phyloP scores from a whole-genome alignment of 2,888 invertebrate species.

The Cheilosia vulpina region DNA sequence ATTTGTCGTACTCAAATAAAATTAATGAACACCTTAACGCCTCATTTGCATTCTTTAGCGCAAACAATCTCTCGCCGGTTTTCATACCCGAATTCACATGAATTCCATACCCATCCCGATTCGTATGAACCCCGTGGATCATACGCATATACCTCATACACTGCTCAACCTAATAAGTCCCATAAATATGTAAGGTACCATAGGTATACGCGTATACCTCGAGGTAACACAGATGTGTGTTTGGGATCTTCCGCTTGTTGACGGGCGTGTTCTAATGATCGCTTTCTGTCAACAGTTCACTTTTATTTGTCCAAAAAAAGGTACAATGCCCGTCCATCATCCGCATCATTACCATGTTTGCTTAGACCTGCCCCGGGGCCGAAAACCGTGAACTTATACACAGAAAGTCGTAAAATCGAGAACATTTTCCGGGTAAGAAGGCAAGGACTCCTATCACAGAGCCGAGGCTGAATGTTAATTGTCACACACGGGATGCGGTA shows the following conservation, averaged over 20 bases:
- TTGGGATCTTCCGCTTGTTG: constrained; percentile 29
- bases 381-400: constrained; percentile 50
- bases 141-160: too few species aligned
- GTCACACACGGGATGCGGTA: constrained; percentile 34
- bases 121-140: constrained; percentile 19
- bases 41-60: constrained; percentile 71
- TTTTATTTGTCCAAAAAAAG: constrained; percentile 74
- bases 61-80: constrained; percentile 41
- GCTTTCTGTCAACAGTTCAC: constrained; percentile 71
- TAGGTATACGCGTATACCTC: not conserved
- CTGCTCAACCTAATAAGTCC: constrained; percentile 57
- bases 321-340: constrained; percentile 57
- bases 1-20: constrained; percentile 54
- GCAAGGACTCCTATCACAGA: constrained; percentile 13
- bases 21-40: constrained; percentile 68
- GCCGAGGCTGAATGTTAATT: constrained; percentile 56
- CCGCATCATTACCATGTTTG: constrained; percentile 42
- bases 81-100: constrained; percentile 35
- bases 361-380: constrained; percentile 39
- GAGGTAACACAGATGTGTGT: not conserved
- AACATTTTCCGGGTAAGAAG: constrained; percentile 53
- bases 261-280: constrained; percentile 65
- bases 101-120: constrained; percentile 27
- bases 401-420: constrained; percentile 57
- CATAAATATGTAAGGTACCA: constrained; percentile 50